Evolutionary conservation across 2,797 vertebrate genomes (phyloP), one percentile per base, ranked within the genome.

Genomic region (Pipistrellus pipistrellus): DNA sequence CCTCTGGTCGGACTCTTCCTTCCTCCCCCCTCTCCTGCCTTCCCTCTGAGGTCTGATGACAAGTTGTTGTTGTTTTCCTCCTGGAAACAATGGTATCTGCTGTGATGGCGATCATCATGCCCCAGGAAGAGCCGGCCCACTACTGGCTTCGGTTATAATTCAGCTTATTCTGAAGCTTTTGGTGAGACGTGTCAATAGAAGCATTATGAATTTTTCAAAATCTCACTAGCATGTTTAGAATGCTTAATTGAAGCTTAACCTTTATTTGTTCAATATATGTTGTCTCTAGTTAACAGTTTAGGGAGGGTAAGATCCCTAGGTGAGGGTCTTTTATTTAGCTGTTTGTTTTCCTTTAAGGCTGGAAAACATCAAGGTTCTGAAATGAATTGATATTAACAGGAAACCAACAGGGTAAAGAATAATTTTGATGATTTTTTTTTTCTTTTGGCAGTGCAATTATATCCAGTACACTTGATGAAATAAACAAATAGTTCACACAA

Each of bases 401-500:
- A 96, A 97, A 96, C 93, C 96, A 98, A 96, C 85, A 87, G 92
- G 87, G 85, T 93, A 96, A 98, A 98, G 96, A 97, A 96, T 96
- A 97, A 97, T 98, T 98, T 71, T 91, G 94, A 97, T 97, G 85
- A 97, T 98, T 98, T 97, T 95, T 94, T 94, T 98, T 98, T 97
- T 95, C 98, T 97, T 98, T 97, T 98, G 97, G 95, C 90, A 53
- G 90, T 96, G 93, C 94, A 98, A 97, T 98, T 98, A 98, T 97
- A 98, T 97, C 86, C 98, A 97, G 95, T 88, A 94, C 77, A 95
- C 93, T 97, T 98, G 97, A 97, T 97, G 96, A 97, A 98, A 97
- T 97, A 98, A 98, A 98, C 97, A 98, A 98, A 98, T 97, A 98
- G 97, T 97, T 98, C 96, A 98, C 97, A 98, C 97, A 97, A 98